Base-by-base conservation (phyloP, 2,888 invertebrate genomes). In the Argynnis bischoffii region DNA sequence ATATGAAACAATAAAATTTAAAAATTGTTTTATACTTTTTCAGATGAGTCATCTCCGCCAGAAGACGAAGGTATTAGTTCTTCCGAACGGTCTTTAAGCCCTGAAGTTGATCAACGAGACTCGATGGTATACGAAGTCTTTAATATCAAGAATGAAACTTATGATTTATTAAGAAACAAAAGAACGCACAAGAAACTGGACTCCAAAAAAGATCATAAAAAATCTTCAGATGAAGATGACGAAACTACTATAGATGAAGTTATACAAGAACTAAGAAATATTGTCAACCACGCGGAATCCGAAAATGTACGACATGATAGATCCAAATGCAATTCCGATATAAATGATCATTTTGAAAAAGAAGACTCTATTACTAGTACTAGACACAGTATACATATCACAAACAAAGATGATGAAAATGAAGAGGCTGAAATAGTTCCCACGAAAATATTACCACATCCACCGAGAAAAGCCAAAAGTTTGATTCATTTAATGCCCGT, bases 1-100 rank as follows among this genome's bases (percentile, higher is more conserved):
- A 54, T 51, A 48, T 16, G 48, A 51, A 53, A 64, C 5, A 46
- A 47, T 21, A 35, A 16, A 26, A 26, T 4, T 4, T 26, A 26
- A 26, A 26, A 5, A 26, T 26, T 4, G 26, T 26, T 26, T 11
- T 46, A 56, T 57, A 26, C 59, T 70, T 21, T 91, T 90, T 3
- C 80, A 94, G 94, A 93, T 78, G 94, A 94, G 79, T 95, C 95
- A 54, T 96, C 96, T 6, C 96, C 97, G 74, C 96, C 96, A 51
- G 97, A 97, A 88, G 97, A 97, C 80, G 97, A 97, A 92, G 97
- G 97, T 6, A 97, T 97, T 75, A 97, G 97, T 79, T 97, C 97
- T 11, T 97, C 97, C 0, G 97, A 97, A 81, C 93, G 95, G 75
- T 96, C 96, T 53, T 89, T 96, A 55, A 96, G 96, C 70, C 96